These are phyloP conservation scores for Pangasius krempfi DNA, from an alignment of 2,797 vertebrate genomes.

Conservation along the genomic window DNA sequence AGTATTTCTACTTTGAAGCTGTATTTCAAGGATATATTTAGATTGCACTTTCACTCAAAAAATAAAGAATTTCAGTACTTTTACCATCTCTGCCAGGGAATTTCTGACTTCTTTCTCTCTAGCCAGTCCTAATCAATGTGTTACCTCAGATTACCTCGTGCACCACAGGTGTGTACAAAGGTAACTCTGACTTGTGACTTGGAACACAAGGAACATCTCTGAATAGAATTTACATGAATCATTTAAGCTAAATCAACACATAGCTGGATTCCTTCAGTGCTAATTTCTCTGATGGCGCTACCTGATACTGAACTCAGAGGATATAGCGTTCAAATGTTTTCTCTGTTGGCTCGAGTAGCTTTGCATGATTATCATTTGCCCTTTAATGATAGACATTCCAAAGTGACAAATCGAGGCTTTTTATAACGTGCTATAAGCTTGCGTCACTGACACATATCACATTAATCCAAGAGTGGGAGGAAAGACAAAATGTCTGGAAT, in stretches of 20 bases:
- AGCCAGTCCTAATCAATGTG: conserved; percentile 24
- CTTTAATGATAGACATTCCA: conserved; percentile 29
- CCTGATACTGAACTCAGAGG: conserved; percentile 5
- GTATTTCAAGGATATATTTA: not conserved
- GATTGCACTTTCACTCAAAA: not conserved
- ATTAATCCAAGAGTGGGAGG: conserved; percentile 37
- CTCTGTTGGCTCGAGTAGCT: conserved; percentile 30
- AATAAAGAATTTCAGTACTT: not conserved
- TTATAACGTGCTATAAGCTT: conserved; percentile 33
- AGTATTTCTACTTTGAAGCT: not conserved
- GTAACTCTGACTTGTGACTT: not conserved
- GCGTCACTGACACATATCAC: conserved; percentile 13
- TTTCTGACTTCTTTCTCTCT: not conserved
- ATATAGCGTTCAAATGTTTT: conserved; percentile 31
- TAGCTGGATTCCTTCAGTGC: not conserved
- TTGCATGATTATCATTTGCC: conserved; percentile 17
- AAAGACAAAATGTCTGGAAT: conserved; percentile 45
- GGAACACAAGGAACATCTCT: not conserved
- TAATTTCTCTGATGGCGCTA: not conserved
- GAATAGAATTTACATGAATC: not conserved
- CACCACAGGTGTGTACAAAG: conserved; percentile 40
- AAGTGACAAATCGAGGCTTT: not conserved
- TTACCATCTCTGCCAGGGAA: not conserved
- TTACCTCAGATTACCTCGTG: conserved; percentile 34
- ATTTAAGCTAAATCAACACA: not conserved